Base-by-base conservation (phyloP, 2,113 vertebrate genomes). In the Gavia stellata region DNA sequence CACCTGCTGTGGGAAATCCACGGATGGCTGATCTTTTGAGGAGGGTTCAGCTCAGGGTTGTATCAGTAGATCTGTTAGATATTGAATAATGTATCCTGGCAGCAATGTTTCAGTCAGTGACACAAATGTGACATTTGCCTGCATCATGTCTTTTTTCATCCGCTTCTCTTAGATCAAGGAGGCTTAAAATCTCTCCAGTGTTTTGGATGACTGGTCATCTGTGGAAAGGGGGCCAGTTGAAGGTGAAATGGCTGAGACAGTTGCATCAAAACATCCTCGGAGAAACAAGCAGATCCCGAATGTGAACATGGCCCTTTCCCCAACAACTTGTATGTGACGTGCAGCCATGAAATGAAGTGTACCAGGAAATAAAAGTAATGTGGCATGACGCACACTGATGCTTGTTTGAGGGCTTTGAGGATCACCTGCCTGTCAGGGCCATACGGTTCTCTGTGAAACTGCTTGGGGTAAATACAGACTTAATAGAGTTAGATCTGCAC, bases 121-220 rank as follows among this genome's bases (percentile, higher is more conserved):
- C 94, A 97, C 82, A 89, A 88, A 96, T 80, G 91, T 96, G 97
- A 71, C 73, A 94, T 95, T 96, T 96, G 88, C 89, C 89, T 92
- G 82, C 86, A 96, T 94, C 63, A 17, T 71, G 86, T 95, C 93
- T 93, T 73, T 88, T 94, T 89, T 84, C 61, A 93, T 97, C 82
- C 0, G 1, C n/a, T 34, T 82, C 33, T 33, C 61, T 71, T 33
- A 58, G 68, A 95, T 92, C 94, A 96, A 86, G 85, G 79, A 92
- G 59, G 40, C 58, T 94, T 73, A 74, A 88, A 95, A 93, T 84
- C 92, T 88, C 90, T 88, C 61, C 7, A 29, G 85, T 83, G 92
- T 88, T 96, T 89, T 84, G 88, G 89, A 86, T 96, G 92, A 77
- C 33, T 86, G 85, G 87, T 94, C 94, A 91, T 58, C 94, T 94